Base-by-base conservation (phyloP, 2,113 vertebrate species). In the Amphiprion ocellaris region DNA sequence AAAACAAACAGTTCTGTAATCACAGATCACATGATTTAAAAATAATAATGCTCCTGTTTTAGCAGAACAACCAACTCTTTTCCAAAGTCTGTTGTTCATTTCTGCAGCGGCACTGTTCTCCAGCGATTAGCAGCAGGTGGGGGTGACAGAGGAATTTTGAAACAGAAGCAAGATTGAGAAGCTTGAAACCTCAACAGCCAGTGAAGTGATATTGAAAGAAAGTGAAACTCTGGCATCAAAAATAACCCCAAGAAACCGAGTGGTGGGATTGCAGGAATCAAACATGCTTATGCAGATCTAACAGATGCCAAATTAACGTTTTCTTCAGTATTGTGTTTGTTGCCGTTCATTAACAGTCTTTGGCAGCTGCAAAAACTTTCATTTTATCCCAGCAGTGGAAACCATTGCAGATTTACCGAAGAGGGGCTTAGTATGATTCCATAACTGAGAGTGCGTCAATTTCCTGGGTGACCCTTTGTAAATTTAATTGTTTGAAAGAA, bases 381-480 rank as follows among this genome's bases (percentile, higher is more conserved):
- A 24, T 50, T 37, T 60, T 53, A 24, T 50, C 33, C 46, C 26
- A 62, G 21, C 62, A 80, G 53, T 39, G 37, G 41, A 54, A 62
- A 50, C 59, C 16, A 58, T 8, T 37, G 56, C 16, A 62, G 72
- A 83, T 79, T 14, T 11, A 19, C 55, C 33, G 14, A 30, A 62
- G 23, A 44, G 46, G 39, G 49, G 10, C 26, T 65, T 54, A 58
- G 50, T 49, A 15, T 49, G 55, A 52, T 61, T 61, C 62, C 55
- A 58, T 80, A 76, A 85, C 37, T 87, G 65, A 91, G 90, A 81
- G 62, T 44, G 21, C 55, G 74, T 69, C 46, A 64, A 87, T 84
- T 89, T 85, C 33, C 68, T 58, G 10, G 69, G 53, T 75, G 87
- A 86, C 79, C 72, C 73, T 77, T 88, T 19, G 55, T 59, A 15